Evolutionary conservation across 2,113 vertebrate species (phyloP), one percentile per base, ranked within the genome.

Genomic region (Gymnorhina tibicen): DNA sequence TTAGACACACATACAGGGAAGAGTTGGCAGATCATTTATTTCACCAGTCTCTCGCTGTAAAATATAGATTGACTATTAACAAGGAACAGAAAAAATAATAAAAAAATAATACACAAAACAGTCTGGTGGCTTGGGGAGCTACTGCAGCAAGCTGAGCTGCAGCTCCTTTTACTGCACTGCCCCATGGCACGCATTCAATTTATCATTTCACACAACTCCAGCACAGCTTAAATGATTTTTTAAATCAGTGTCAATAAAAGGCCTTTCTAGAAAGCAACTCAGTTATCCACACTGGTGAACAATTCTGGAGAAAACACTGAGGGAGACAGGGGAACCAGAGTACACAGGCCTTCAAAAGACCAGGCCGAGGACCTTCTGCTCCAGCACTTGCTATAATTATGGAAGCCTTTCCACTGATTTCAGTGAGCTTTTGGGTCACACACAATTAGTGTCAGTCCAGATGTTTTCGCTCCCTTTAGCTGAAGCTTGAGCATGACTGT

Each of bases 401-500:
- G 28, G 23, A 69, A 84, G 11, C 24, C 17, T 42, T 91, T 42
- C 27, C 44, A 75, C 30, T 24, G 10, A 75, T 33, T 82, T 41
- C 69, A 18, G 0, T 16, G 30, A 58, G 23, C 6, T 75, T 70
- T 87, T 2, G 1, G 27, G 74, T 68, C 33, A 68, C 8, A 42
- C 19, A 35, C 13, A 81, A 33, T 19, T 39, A 62, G 18, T 11
- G 8, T 8, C 33, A 64, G 33, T 63, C 35, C 53, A 87, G 50
- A 39, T 41, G 10, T 60, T 82, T 78, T 63, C 47, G 44, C 41
- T 82, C 30, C 42, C 35, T 9, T 11, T 16, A 24, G 67, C 26
- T 6, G 53, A 64, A n/a, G 35, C 0, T 0, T 6, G 41, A 12
- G 53, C 52, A 63, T 0, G 0, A 50, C 49, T 20, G 18, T 30